These are phyloP conservation scores for Loripinus fragilis DNA, from an alignment of 2,888 invertebrate genomes.

Conservation along the genomic window DNA sequence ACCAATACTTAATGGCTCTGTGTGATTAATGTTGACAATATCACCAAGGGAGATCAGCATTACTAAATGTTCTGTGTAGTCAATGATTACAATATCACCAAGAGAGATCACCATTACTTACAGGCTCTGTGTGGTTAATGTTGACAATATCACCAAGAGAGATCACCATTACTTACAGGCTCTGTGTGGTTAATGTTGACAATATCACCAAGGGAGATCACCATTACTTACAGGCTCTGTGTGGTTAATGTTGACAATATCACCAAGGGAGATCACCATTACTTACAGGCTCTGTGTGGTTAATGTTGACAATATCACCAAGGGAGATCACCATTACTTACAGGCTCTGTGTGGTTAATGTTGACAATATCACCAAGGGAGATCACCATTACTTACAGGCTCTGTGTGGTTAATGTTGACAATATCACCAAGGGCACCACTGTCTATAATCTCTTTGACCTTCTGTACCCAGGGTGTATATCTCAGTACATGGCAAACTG, in stretches of 20 bases:
- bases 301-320: slow-evolving; percentile 84
- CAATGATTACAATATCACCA: too few relatives aligned
- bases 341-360: too few relatives aligned
- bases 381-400: slow-evolving; percentile 77
- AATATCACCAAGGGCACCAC: slow-evolving; percentile 83
- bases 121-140: slow-evolving; percentile 84
- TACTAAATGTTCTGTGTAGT: too few relatives aligned
- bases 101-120: slow-evolving; percentile 64
- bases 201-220: slow-evolving; percentile 83
- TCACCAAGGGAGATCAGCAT: too few relatives aligned
- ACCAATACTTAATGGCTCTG: slow-evolving; percentile 83
- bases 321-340: slow-evolving; percentile 82
- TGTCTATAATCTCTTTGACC: slow-evolving; percentile 82
- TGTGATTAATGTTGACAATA: slow-evolving; percentile 84
- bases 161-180: slow-evolving; percentile 81
- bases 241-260: slow-evolving; percentile 84
- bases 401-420: slow-evolving; percentile 84
- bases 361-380: too few relatives aligned
- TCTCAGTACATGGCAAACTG: slow-evolving; percentile 84
- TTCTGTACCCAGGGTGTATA: slow-evolving; percentile 82
- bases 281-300: slow-evolving; percentile 82
- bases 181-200: slow-evolving; percentile 83
- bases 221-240: slow-evolving; percentile 82
- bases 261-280: slow-evolving; percentile 83
- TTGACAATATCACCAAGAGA: slow-evolving; percentile 84